phyloP scores from a whole-genome alignment of 2,888 invertebrate species.

The Polylopha cassiicola region DNA sequence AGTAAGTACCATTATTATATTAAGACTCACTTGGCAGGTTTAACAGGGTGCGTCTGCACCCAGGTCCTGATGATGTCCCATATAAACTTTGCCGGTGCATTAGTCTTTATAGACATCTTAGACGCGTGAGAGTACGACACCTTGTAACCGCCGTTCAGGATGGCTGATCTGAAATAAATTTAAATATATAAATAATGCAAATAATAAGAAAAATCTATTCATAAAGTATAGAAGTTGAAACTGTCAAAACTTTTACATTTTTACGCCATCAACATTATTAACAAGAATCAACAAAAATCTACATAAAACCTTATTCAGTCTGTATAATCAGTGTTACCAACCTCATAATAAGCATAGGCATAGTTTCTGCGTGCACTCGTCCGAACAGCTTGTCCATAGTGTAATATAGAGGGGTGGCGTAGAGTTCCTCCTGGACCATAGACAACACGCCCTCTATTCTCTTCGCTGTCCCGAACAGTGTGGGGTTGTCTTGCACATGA shows the following conservation, averaged over 20 bases:
- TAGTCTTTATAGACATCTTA: conserved; percentile 93
- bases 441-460: conserved; percentile 88
- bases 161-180: conserved; percentile 84
- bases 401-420: conserved; percentile 92
- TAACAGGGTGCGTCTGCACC: conserved; percentile 83
- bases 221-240: too few relatives aligned
- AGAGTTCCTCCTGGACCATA: conserved; percentile 89
- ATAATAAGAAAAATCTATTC: too few relatives aligned
- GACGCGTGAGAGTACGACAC: conserved; percentile 96
- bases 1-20: background rate
- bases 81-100: conserved; percentile 89
- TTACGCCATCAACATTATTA: too few relatives aligned
- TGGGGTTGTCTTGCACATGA: conserved; percentile 55
- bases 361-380: conserved; percentile 82
- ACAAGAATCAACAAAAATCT: too few relatives aligned
- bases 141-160: conserved; percentile 91
- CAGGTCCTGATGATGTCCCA: conserved; percentile 96
- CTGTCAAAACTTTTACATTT: too few relatives aligned
- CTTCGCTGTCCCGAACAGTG: conserved; percentile 81
- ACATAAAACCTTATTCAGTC: conserved; percentile 1
- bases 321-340: conserved; percentile 35
- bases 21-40: conserved; percentile 73
- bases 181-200: conserved; percentile 5
- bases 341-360: conserved; percentile 84
- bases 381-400: conserved; percentile 86